Evolutionary conservation across 2,797 vertebrate species (phyloP).

Genomic region (Bovichtus diacanthus): DNA sequence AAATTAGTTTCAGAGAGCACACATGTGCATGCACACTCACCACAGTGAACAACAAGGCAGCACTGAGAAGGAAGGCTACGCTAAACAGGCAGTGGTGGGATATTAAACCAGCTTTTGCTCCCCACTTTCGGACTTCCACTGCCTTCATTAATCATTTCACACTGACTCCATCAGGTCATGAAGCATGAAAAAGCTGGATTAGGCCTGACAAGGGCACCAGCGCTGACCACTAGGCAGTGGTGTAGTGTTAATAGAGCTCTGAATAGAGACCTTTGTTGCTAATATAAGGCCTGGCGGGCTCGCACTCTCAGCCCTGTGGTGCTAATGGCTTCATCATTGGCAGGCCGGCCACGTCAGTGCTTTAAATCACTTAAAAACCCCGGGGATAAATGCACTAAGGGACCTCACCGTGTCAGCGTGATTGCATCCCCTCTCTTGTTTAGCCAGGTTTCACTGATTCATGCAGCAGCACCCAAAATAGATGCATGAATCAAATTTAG

Average conservation of each 20-base stretch:
- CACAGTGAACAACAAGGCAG: neutral
- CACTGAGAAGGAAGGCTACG: neutral
- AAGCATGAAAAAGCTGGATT: conserved; percentile 62
- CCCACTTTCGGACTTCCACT: conserved; percentile 6
- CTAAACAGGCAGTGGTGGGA: conserved; percentile 13
- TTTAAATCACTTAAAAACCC: conserved; percentile 78
- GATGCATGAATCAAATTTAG: neutral
- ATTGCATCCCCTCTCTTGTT: conserved; percentile 51
- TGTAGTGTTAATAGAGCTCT: conserved; percentile 75
- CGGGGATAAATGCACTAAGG: conserved; percentile 51
- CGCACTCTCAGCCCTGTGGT: conserved; percentile 63
- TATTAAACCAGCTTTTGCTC: conserved; percentile 25
- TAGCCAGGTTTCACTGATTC: conserved; percentile 39
- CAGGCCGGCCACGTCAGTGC: conserved; percentile 71
- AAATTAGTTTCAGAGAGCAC: neutral
- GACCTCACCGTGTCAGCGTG: conserved; percentile 42
- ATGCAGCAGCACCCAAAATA: neutral
- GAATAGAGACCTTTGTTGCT: conserved; percentile 83
- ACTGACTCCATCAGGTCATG: conserved; percentile 33
- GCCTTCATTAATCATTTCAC: conserved; percentile 59
- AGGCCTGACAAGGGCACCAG: conserved; percentile 66
- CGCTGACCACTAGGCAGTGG: conserved; percentile 63
- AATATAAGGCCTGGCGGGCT: conserved; percentile 72
- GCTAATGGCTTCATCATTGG: conserved; percentile 79
- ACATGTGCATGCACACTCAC: neutral